These are phyloP conservation scores for Gobionotothen gibberifrons DNA, from an alignment of 2,797 vertebrate genomes.

Conservation along the genomic window DNA sequence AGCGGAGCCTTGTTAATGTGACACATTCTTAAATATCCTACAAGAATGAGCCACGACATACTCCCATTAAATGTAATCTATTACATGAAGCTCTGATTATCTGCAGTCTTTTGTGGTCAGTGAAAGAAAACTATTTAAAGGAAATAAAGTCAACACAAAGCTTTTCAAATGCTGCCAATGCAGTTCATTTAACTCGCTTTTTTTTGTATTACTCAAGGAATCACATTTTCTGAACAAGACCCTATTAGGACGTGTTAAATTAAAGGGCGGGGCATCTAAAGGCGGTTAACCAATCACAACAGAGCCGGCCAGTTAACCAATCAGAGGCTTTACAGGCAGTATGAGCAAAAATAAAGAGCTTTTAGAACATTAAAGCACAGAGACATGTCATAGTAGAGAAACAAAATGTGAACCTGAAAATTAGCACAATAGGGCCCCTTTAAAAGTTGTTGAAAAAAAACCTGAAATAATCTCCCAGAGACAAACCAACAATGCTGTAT, in stretches of 20 bases:
- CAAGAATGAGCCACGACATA: not conserved
- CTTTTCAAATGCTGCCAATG: not conserved
- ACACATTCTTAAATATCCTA: no score
- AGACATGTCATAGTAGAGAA: no score
- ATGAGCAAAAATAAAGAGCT: no score
- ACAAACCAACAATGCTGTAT: conserved; percentile 73
- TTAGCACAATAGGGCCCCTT: not conserved
- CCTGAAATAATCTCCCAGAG: not conserved
- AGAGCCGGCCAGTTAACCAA: no score
- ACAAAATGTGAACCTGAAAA: no score
- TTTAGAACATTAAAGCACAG: no score
- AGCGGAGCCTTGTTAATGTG: no score
- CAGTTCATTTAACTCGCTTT: not conserved
- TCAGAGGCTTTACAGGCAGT: no score
- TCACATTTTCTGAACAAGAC: not conserved
- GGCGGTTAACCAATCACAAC: no score
- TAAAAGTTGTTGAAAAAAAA: not conserved
- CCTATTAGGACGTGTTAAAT: no score
- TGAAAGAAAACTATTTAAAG: not conserved
- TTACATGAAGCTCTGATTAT: not conserved
- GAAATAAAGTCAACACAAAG: not conserved
- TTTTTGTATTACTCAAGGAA: not conserved
- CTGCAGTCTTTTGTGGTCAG: not conserved
- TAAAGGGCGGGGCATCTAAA: no score
- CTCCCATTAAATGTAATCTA: not conserved